Conservation (phyloP, 2,888 invertebrate genomes). For the Heliconius ethilla region DNA sequence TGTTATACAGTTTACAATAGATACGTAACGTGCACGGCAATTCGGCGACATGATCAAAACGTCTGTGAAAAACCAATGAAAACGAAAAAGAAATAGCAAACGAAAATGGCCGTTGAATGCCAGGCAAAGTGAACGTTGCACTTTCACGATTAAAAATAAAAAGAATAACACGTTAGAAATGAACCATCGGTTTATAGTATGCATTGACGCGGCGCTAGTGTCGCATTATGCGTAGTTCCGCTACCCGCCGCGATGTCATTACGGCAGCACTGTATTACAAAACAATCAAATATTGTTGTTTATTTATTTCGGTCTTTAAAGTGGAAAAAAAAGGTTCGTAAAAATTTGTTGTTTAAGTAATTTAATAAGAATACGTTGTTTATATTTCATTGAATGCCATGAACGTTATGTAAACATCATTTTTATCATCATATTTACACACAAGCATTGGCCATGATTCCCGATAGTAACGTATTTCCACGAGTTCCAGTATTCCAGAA, state of each 20-base stretch:
- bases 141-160: conserved; percentile 78
- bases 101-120: conserved; percentile 75
- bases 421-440: conserved; percentile 5
- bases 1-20: conserved; percentile 45
- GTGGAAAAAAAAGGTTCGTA: not conserved
- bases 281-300: conserved; percentile 13
- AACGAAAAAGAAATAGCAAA: conserved; percentile 72
- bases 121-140: conserved; percentile 78
- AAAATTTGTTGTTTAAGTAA: not conserved
- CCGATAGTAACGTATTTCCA: conserved; percentile 6
- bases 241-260: conserved; percentile 68
- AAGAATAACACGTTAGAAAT: conserved; percentile 71
- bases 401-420: not conserved
- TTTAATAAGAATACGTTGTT: not conserved
- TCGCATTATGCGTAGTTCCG: conserved; percentile 64
- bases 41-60: conserved; percentile 71
- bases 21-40: conserved; percentile 47
- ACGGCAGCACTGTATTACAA: conserved; percentile 60
- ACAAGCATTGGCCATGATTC: conserved; percentile 22
- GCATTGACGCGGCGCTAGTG: conserved; percentile 64
- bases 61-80: conserved; percentile 73
- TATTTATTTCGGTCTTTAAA: not conserved
- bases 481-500: conserved; percentile 17
- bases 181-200: conserved; percentile 71
- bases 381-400: not conserved